Evolutionary conservation across 64 coral and sea anemone genomes (phyloP).

Genomic region (Actinia equina): DNA sequence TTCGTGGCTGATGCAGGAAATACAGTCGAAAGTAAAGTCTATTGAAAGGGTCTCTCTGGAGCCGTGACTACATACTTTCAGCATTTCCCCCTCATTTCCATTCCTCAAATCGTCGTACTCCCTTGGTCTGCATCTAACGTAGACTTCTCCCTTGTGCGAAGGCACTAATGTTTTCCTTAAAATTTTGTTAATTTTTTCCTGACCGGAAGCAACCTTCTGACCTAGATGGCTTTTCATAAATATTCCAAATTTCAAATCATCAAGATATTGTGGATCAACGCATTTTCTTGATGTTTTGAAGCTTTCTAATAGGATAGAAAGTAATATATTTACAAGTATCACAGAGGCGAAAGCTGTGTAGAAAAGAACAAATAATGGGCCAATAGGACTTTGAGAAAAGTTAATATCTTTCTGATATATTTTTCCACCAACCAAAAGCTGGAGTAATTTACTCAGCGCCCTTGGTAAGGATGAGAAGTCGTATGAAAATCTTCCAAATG

Average conservation of each 20-base stretch:
- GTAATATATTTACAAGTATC: neutral
- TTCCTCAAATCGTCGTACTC: neutral
- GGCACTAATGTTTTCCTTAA: neutral
- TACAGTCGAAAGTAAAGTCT: neutral
- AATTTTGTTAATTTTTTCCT: neutral
- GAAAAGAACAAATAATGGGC: neutral
- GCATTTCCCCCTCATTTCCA: neutral
- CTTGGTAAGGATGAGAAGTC: conserved; percentile 41
- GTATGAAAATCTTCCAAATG: conserved; percentile 46
- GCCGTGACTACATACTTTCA: neutral
- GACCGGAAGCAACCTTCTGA: neutral
- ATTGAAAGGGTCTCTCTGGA: neutral
- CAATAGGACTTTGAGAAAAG: neutral
- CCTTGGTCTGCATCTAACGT: neutral
- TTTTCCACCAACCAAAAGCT: conserved; percentile 44
- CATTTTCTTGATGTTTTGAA: neutral
- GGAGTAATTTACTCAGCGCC: conserved; percentile 33
- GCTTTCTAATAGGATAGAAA: neutral
- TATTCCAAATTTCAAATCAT: neutral
- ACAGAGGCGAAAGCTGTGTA: neutral
- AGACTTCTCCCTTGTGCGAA: neutral
- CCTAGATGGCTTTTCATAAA: neutral
- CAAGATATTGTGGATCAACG: neutral
- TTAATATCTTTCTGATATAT: conserved; percentile 3
- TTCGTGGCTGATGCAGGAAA: neutral